Percentiles rank a stretch among this genome's conserved stretches.
Conservation (phyloP, 2,888 invertebrate species). For the Orthosia cruda region DNA sequence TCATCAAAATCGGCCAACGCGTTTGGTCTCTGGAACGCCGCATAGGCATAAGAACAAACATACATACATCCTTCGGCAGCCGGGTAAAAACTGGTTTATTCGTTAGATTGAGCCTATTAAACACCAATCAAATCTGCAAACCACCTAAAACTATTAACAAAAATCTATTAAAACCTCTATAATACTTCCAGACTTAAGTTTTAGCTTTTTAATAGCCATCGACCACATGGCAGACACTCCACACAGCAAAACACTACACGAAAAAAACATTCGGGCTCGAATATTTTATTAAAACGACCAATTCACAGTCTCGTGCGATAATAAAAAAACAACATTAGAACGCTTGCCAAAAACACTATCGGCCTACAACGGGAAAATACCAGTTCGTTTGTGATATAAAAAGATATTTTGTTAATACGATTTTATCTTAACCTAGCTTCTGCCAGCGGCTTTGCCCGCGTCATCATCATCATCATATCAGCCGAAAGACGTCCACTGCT, state of each 20-base stretch:
- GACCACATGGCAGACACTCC: not conserved
- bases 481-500: too few relatives aligned
- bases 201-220: not conserved
- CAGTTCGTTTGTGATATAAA: conserved; percentile 11
- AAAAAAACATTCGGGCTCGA: not conserved
- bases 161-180: not conserved
- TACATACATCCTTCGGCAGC: too few relatives aligned
- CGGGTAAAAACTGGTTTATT: too few relatives aligned
- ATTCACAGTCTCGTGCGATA: not conserved
- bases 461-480: too few relatives aligned
- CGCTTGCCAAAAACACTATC: conserved; percentile 52
- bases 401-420: not conserved
- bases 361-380: conserved; percentile 32
- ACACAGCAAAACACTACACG: not conserved
- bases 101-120: too few relatives aligned
- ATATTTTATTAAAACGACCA: conserved; percentile 15
- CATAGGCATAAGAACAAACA: too few relatives aligned
- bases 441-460: too few relatives aligned
- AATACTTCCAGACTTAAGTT: not conserved
- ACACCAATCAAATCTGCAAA: too few relatives aligned
- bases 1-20: too few relatives aligned
- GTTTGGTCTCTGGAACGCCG: too few relatives aligned
- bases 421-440: too few relatives aligned
- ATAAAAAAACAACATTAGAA: conserved; percentile 31
- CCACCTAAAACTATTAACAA: not conserved